Base-by-base conservation (phyloP, 2,888 invertebrate species). In the Agrypnus murinus region DNA sequence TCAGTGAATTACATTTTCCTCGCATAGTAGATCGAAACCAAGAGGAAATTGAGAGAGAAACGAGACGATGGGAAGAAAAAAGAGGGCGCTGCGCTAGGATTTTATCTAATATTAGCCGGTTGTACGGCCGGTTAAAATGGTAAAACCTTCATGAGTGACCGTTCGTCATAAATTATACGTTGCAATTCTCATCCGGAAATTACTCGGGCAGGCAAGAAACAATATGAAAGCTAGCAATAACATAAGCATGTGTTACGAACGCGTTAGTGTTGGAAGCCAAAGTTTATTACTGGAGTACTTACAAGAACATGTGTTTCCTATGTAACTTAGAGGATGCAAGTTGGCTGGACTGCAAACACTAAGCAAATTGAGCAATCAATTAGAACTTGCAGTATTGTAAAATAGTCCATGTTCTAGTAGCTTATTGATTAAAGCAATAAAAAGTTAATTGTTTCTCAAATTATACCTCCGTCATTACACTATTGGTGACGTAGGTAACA, bases 171-270 rank as follows among this genome's bases (percentile, higher is more conserved):
- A 60, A 34, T 34, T 60, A 60, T 46, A 60, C 46, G 45, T 45
- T 34, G 60, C 60, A 60, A 60, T 60, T 60, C 45, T 31, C 60
- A 45, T 32, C 60, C 60, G 60, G 60, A 60, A 60, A 60, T 60
- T 60, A 46, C 46, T 60, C 60, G 7, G n/a, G 12, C 9, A 45
- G 60, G 15, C 60, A 60, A 59, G 60, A 60, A 60, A 46, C 45
- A 46, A 46, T 60, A 58, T 40, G 40, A 60, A 19, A 19, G 31
- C 32, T 15, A 5, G 45, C 34, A 60, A 60, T 60, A 45, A 34
- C 45, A 60, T 46, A 60, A 60, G 45, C 60, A 60, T 60, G 32
- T 60, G 60, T 46, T 60, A 46, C 45, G 60, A 60, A 36, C 48
- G 15, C 32, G 60, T 45, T 60, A n/a, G 14, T 58, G 17, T n/a